Evolutionary conservation across 2,797 vertebrate genomes (phyloP), one percentile per base, ranked within the genome.

Genomic region (Pagetopsis macropterus): DNA sequence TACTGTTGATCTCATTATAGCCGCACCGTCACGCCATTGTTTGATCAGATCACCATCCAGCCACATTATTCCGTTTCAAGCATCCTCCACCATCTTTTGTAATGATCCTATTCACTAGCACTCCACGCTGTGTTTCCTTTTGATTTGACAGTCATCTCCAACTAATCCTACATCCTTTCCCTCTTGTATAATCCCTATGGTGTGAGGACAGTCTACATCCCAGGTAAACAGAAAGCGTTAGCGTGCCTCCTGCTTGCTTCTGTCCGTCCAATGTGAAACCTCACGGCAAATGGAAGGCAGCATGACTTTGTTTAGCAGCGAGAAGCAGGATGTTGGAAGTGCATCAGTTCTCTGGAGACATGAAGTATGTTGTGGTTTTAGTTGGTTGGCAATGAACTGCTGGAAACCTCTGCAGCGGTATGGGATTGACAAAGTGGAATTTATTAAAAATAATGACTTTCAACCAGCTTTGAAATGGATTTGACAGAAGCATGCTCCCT

Each of bases 201-300:
- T 91, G 83, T 93, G 90, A 88, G 83, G 85, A 68, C 92, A 94
- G 95, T 95, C 94, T 93, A 93, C 92, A 95, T 96, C 87, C 95
- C 95, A 95, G 95, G 95, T 95, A 95, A 95, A 63, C 87, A 69
- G 9, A 66, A 74, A 45, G 84, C 76, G 68, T 75, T 37, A 66
- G 74, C 82, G 84, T 62, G 75, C 57, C 40, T 65, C 41, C 23
- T 70, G 87, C 91, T 89, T 87, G 89, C 90, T 89, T 84, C 21
- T 75, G 79, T 84, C 51, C 4, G 31, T 43, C 37, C n/a, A 69
- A 64, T 14, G 50, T 23, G 56, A 43, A 68, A 3, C 82, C 72
- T 76, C 33, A 45, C 50, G 1, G 54, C 31, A 44, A 23, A 72
- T 55, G 7, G 2, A 2, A 15, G 70, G 8, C 43, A 6, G 62